Base-by-base conservation (phyloP, 2,113 vertebrate species). In the Noturus placidus region DNA sequence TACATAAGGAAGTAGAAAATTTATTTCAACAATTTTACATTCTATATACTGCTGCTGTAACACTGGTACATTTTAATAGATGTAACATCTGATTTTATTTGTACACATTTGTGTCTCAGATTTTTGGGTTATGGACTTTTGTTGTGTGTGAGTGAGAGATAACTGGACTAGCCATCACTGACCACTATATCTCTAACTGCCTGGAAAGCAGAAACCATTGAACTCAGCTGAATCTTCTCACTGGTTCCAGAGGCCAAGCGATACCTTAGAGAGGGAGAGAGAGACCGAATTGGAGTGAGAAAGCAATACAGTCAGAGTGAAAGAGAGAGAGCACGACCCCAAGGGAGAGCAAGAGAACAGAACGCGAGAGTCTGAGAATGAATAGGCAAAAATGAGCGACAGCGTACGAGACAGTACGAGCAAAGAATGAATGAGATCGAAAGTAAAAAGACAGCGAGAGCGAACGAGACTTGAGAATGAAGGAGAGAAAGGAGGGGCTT, bases 151-250 rank as follows among this genome's bases (percentile, higher is more conserved):
- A 0, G 33, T 72, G 17, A 19, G 38, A 4, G 54, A 77, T 30
- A 78, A 30, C 46, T 30, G 76, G 25, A 78, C 9, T 78, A 96
- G 80, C 96, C 96, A 88, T 99, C 96, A 0, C 96, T 96, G 84
- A 96, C 97, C 22, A 99, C 97, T 42, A 98, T 93, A 91, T 99
- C 97, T 90, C 98, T 94, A 87, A 97, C 97, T 65, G 96, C 96
- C 90, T 99, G 98, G 93, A 99, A 99, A 1, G 98, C 97, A 0
- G 97, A 98, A 0, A 99, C 95, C 94, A 99, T 97, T 63, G 98
- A 97, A 91, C 98, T 98, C 87, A 99, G 95, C 96, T 99, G 98
- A 89, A 99, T 97, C 95, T 98, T 99, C 92, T 99, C 98, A 0
- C 91, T 97, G 85, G 97, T 98, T 50, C 98, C 98, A 0, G 96